Base-by-base conservation (phyloP, 2,797 vertebrate species). In the Coreius guichenoti region DNA sequence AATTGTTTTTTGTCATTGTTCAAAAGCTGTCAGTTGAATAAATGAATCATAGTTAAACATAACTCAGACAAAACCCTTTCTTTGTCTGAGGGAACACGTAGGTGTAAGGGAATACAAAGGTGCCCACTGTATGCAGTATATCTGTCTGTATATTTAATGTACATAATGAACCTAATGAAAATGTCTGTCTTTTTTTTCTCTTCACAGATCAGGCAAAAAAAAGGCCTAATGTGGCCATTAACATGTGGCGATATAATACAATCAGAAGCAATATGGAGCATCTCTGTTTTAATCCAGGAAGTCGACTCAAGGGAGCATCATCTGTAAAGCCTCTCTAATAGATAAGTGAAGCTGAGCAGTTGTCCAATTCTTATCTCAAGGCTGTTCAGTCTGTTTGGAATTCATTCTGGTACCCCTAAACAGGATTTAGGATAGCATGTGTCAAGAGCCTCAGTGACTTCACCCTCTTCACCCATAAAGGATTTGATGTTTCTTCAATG, bases 241-340 rank as follows among this genome's bases (percentile, higher is more conserved):
- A 86, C 88, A 94, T 94, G 93, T 91, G 92, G 87, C 84, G 36
- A 56, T 86, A 74, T 51, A 83, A 70, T 77, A 80, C 63, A 88
- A 81, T 86, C 58, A 89, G 83, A 90, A 86, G 87, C 81, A 82
- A 86, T 31, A 86, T 91, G 93, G 92, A 92, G 89, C 86, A 81
- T 43, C 68, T 86, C 45, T 84, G 85, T 91, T 93, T 93, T 90
- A 92, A 93, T 89, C 91, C 93, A 80, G 93, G 93, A 92, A 93
- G 91, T 90, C 91, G 88, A 74, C 92, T 95, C 88, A 95, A 93
- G 90, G 90, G 91, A 61, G 93, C 89, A 82, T 86, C 82, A 5
- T 90, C 90, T 82, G 83, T 87, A 65, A 78, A 86, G 54, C 87
- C 87, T 86, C 79, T 93, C 87, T 92, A 88, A 90, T 85, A 92